A percentile compares a stretch with the other conserved stretches of the same genome.
Evolutionary conservation across 1,140 invertebrate species (phyloP).

Genomic region (Helicoverpa armigera): DNA sequence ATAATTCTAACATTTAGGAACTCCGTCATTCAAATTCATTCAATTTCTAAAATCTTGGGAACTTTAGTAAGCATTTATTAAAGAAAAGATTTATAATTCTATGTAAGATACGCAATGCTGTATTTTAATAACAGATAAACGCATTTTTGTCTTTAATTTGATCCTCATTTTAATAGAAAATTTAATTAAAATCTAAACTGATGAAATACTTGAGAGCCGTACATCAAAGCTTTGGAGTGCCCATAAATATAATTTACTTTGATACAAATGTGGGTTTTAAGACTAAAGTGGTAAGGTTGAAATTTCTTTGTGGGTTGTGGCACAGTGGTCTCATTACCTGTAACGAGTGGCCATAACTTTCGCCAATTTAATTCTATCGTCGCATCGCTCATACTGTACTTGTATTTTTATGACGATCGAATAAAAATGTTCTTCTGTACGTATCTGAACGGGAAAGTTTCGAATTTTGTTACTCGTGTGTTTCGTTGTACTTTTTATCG

Average conservation of each 20-base stretch:
- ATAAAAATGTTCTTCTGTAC: constrained; percentile 46
- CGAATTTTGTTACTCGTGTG: neutral
- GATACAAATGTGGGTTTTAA: constrained; percentile 50
- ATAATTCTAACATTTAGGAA: no score
- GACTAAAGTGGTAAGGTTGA: constrained; percentile 42
- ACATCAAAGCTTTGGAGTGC: constrained; percentile 39
- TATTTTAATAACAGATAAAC: neutral
- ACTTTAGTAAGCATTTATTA: no score
- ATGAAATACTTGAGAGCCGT: constrained; percentile 37
- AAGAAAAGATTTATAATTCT: no score
- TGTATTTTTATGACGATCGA: constrained; percentile 62
- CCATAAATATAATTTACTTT: constrained; percentile 42
- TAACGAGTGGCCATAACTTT: constrained; percentile 61
- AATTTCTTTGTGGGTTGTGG: constrained; percentile 41
- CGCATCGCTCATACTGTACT: constrained; percentile 60
- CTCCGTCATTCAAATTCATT: no score
- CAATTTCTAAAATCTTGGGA: no score
- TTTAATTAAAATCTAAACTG: constrained; percentile 43
- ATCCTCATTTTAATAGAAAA: constrained; percentile 19
- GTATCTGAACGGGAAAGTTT: constrained; percentile 5
- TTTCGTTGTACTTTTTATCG: neutral
- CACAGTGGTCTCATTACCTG: constrained; percentile 58
- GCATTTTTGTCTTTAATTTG: constrained; percentile 2
- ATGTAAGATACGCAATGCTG: no score
- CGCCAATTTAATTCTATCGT: constrained; percentile 62